Evolutionary conservation across 2,888 invertebrate species (phyloP).

Genomic region (Cylloceria caligata): DNA sequence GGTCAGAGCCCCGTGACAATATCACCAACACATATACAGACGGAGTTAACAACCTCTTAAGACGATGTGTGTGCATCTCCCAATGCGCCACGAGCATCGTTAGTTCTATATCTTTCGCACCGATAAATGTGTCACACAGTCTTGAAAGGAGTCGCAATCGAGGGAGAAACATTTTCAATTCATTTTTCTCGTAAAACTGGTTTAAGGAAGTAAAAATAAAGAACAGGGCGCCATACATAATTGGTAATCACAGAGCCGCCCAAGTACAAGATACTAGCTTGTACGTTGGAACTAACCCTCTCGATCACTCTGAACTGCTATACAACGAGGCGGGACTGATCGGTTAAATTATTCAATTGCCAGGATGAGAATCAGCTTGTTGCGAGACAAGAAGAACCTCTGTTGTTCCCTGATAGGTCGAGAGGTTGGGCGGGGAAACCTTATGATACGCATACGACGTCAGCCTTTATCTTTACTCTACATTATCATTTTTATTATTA

Average conservation of each 20-base stretch:
- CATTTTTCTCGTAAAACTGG: not conserved
- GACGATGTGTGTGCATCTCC: no score
- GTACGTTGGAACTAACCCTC: not conserved
- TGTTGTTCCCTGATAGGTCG: slow-evolving; percentile 8
- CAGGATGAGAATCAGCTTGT: slow-evolving; percentile 11
- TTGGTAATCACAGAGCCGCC: not conserved
- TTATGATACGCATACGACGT: not conserved
- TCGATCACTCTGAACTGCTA: not conserved
- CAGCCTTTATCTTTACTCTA: not conserved
- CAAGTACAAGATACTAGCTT: not conserved
- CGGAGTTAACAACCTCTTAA: no score
- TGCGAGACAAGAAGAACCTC: slow-evolving; percentile 17
- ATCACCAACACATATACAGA: no score
- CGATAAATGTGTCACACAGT: no score
- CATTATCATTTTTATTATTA: not conserved
- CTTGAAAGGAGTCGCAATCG: not conserved
- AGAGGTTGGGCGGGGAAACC: not conserved
- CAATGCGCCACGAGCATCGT: no score
- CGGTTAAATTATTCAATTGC: slow-evolving; percentile 45
- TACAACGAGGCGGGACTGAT: slow-evolving; percentile 18
- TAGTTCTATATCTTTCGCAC: no score
- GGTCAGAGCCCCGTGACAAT: not conserved
- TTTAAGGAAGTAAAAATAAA: not conserved
- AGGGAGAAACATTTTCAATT: not conserved
- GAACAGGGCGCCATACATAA: not conserved